phyloP scores from a whole-genome alignment of 2,113 vertebrate genomes.

The Drymodes brunneopygia region DNA sequence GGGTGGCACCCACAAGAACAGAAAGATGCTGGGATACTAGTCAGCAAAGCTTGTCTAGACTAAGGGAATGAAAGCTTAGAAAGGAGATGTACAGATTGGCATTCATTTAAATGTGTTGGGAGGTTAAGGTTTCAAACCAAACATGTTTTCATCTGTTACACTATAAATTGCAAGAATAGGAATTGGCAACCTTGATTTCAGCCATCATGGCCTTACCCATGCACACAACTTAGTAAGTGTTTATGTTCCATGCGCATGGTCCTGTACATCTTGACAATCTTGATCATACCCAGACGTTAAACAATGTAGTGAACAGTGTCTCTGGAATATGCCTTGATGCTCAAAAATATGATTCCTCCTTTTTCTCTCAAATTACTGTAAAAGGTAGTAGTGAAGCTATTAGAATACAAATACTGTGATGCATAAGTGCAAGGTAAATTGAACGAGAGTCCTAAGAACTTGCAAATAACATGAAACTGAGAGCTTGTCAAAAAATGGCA shows the following conservation, averaged over 20 bases:
- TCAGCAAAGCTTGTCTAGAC: not conserved
- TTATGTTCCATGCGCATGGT: not conserved
- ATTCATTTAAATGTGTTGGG: not conserved
- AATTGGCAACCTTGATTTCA: not conserved
- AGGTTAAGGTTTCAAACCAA: not conserved
- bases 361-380: not conserved
- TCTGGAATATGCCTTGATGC: not conserved
- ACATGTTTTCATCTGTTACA: not conserved
- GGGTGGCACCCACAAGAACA: not conserved
- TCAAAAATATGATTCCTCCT: not conserved
- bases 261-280: not conserved
- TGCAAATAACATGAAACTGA: not conserved
- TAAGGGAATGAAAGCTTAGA: not conserved
- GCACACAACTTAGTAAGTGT: not conserved
- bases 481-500: not conserved
- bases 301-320: not conserved
- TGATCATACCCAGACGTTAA: not conserved
- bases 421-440: not conserved
- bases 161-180: not conserved
- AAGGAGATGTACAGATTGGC: not conserved
- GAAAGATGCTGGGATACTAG: fast-evolving
- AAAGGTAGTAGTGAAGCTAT: not conserved
- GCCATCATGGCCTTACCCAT: not conserved
- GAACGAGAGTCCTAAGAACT: not conserved
- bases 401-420: not conserved